Conservation (phyloP, 2,888 invertebrate species). For the Dioctria rufipes region DNA sequence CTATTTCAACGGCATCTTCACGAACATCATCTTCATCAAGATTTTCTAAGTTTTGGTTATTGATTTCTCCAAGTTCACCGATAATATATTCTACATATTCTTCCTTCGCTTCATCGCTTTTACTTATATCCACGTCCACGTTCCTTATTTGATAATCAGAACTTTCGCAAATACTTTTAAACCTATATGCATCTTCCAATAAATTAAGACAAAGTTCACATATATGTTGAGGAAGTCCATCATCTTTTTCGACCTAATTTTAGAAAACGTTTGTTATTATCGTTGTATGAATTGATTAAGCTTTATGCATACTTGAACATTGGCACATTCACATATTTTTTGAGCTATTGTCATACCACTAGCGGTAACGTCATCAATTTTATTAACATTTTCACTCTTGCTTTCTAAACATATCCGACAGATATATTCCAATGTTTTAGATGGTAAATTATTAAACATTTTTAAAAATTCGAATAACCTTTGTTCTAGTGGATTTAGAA, state of each 20-base stretch:
- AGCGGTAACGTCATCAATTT: conserved; percentile 46
- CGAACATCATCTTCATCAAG: conserved; percentile 9
- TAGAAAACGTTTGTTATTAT: no score
- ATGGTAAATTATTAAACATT: conserved; percentile 37
- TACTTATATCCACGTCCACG: not conserved
- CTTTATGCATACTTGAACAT: conserved; percentile 46
- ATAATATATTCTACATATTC: conserved; percentile 55
- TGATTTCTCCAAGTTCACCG: conserved; percentile 6
- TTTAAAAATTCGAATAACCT: conserved; percentile 46
- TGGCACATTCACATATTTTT: conserved; percentile 57
- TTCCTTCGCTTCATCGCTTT: conserved; percentile 8
- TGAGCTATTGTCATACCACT: conserved; percentile 52
- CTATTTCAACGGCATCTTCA: not conserved
- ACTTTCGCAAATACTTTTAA: conserved; percentile 57
- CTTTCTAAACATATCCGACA: conserved; percentile 57
- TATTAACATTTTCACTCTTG: conserved; percentile 45
- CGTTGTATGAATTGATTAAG: no score
- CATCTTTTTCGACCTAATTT: conserved; percentile 28
- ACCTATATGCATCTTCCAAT: conserved; percentile 58
- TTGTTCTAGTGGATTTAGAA: conserved; percentile 52
- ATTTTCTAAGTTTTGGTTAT: conserved; percentile 17
- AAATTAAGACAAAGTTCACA: conserved; percentile 57
- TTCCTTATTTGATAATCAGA: conserved; percentile 55
- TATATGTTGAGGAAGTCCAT: conserved; percentile 58
- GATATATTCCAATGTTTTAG: conserved; percentile 31